phyloP scores from a whole-genome alignment of 2,797 vertebrate genomes.

The Pelodytes ibericus region DNA sequence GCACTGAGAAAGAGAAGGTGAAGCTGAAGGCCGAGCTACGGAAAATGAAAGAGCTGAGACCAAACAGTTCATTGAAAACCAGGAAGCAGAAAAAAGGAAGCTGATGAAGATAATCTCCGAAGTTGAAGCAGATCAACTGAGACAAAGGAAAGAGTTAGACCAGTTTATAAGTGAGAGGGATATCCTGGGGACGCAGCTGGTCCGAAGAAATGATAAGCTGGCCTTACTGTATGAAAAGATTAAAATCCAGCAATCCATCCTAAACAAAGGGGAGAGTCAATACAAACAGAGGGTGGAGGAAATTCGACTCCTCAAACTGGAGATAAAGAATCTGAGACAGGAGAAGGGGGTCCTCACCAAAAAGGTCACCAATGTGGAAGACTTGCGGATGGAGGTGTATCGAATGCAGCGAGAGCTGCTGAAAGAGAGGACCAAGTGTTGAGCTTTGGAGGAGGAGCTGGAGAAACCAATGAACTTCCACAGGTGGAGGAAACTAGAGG shows the following conservation, averaged over 20 bases:
- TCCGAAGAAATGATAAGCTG: conserved; percentile 83
- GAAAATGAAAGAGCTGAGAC: conserved; percentile 82
- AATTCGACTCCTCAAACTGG: conserved; percentile 87
- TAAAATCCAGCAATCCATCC: too few species aligned
- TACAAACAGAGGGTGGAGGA: too few species aligned
- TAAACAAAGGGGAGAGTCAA: too few species aligned
- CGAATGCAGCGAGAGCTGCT: conserved; percentile 84
- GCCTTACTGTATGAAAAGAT: conserved; percentile 88
- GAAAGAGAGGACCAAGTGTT: conserved; percentile 82
- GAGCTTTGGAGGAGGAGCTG: conserved; percentile 86
- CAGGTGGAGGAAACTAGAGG: conserved; percentile 93
- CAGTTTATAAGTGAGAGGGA: conserved; percentile 83
- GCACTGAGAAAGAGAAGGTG: conserved; percentile 82
- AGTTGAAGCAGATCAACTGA: conserved; percentile 78
- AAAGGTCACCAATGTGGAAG: conserved; percentile 75
- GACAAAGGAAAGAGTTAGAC: conserved; percentile 80
- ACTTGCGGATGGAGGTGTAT: conserved; percentile 82
- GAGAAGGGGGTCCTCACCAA: conserved; percentile 85
- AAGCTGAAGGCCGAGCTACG: conserved; percentile 81
- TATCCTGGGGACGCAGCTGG: conserved; percentile 82
- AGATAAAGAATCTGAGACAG: conserved; percentile 82
- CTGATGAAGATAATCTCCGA: conserved; percentile 83
- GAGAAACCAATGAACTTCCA: conserved; percentile 91
- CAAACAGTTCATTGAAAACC: conserved; percentile 76
- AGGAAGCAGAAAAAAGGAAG: conserved; percentile 77